Evolutionary conservation across 1,140 invertebrate species (phyloP).

Genomic region (Spodoptera litura): DNA sequence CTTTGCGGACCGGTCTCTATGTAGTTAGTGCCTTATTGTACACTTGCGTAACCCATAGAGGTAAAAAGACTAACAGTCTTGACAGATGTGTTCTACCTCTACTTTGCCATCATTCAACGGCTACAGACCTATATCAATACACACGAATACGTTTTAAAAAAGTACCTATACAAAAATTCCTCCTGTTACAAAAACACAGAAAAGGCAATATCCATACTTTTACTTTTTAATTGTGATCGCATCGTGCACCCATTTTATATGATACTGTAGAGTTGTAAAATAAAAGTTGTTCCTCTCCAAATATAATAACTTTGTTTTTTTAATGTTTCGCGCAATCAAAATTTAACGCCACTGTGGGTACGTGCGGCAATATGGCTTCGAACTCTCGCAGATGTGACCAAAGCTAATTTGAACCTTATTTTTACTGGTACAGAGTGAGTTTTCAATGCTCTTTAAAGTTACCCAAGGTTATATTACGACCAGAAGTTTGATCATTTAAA

Average conservation of each 20-base stretch:
- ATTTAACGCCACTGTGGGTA: constrained; percentile 46
- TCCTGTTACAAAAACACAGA: neutral
- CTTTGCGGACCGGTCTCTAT: too few species aligned
- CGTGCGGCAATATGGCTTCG: constrained; percentile 35
- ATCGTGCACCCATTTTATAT: constrained; percentile 40
- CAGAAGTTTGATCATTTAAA: constrained; percentile 31
- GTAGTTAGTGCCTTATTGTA: too few species aligned
- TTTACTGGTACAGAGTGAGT: neutral
- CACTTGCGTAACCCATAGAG: too few species aligned
- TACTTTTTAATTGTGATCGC: constrained; percentile 39
- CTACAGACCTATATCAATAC: too few species aligned
- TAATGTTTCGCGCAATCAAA: constrained; percentile 47
- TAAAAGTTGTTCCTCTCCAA: constrained; percentile 43
- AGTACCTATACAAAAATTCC: neutral
- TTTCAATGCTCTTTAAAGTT: constrained; percentile 3
- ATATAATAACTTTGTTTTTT: constrained; percentile 49
- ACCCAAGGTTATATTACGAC: constrained; percentile 22
- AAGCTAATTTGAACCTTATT: constrained; percentile 33
- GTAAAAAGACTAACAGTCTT: too few species aligned
- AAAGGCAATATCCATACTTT: constrained; percentile 4
- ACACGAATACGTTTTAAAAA: constrained; percentile 8
- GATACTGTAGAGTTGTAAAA: constrained; percentile 43
- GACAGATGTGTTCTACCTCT: too few species aligned
- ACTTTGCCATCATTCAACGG: too few species aligned
- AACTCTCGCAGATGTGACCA: neutral